These are phyloP conservation scores for Patella pellucida DNA, from an alignment of 2,888 invertebrate genomes.

Conservation along the genomic window DNA sequence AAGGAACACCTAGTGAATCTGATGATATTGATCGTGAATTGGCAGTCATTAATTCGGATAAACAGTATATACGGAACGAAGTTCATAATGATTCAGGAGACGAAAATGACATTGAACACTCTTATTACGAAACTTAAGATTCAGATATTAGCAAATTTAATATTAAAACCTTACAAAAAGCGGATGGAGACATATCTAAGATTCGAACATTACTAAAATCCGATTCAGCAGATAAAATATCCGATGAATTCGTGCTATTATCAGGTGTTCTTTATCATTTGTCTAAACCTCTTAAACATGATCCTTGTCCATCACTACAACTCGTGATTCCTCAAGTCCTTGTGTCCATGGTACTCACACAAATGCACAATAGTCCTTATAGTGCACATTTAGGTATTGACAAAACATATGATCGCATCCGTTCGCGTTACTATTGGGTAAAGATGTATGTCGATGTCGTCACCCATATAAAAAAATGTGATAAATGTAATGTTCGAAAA, in stretches of 20 bases:
- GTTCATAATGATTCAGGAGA: not conserved
- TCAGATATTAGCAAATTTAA: not conserved
- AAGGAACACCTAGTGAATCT: not conserved
- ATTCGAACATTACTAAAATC: not conserved
- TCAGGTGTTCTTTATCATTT: slow-evolving; percentile 10
- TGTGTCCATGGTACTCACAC: not conserved
- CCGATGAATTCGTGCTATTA: slow-evolving; percentile 1
- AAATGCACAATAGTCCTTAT: not conserved
- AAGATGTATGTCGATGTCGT: slow-evolving; percentile 13
- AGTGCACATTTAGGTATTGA: slow-evolving; percentile 11
- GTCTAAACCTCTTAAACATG: not conserved
- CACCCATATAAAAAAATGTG: not conserved
- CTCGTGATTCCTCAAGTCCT: not conserved
- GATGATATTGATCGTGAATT: slow-evolving; percentile 1
- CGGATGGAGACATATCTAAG: not conserved
- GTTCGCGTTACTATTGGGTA: slow-evolving; percentile 9
- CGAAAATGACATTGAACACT: not conserved
- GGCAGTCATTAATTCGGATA: slow-evolving; percentile 4
- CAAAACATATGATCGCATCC: slow-evolving; percentile 4
- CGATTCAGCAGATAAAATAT: not conserved
- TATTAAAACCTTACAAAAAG: not conserved
- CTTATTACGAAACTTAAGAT: not conserved
- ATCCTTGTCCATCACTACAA: not conserved
- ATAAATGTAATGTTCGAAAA: not conserved
- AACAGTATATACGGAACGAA: not conserved